Evolutionary conservation across 2,113 vertebrate genomes (phyloP).

Genomic region (Oryzias javanicus): DNA sequence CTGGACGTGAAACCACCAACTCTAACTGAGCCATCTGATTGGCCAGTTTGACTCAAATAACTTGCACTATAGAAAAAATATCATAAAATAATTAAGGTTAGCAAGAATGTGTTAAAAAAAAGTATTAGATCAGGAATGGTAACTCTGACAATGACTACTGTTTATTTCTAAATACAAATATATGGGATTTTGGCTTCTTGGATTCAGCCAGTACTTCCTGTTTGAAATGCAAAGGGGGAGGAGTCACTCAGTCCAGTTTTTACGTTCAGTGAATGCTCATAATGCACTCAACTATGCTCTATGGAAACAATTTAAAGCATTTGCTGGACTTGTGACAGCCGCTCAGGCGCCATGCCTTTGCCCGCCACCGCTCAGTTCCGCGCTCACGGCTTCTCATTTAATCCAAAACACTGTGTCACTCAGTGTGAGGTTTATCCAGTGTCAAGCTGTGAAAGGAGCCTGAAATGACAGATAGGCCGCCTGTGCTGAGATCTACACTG

Average conservation of each 20-base stretch:
- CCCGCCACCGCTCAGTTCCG: not conserved
- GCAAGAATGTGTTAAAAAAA: too few relatives aligned
- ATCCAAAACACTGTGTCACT: conserved; percentile 6
- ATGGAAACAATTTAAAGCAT: not conserved
- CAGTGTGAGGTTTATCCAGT: conserved; percentile 25
- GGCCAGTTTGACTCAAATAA: too few relatives aligned
- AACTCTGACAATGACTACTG: too few relatives aligned
- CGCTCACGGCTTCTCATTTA: conserved; percentile 7
- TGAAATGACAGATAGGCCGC: conserved; percentile 53
- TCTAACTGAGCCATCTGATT: too few relatives aligned
- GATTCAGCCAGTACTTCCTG: too few relatives aligned
- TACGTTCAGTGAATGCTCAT: not conserved
- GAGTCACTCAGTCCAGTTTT: not conserved
- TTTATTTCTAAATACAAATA: too few relatives aligned
- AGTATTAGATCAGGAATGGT: too few relatives aligned
- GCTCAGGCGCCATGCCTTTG: conserved; percentile 7
- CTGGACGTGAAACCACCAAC: too few relatives aligned
- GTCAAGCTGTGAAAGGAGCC: conserved; percentile 42
- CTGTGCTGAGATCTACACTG: conserved; percentile 47
- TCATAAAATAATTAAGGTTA: too few relatives aligned
- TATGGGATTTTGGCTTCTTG: too few relatives aligned
- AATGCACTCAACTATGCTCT: not conserved
- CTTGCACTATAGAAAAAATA: too few relatives aligned
- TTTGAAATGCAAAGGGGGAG: too few relatives aligned
- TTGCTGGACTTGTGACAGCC: conserved; percentile 11